Evolutionary conservation across 2,888 invertebrate genomes (phyloP).

Genomic region (Sepioteuthis lessoniana): DNA sequence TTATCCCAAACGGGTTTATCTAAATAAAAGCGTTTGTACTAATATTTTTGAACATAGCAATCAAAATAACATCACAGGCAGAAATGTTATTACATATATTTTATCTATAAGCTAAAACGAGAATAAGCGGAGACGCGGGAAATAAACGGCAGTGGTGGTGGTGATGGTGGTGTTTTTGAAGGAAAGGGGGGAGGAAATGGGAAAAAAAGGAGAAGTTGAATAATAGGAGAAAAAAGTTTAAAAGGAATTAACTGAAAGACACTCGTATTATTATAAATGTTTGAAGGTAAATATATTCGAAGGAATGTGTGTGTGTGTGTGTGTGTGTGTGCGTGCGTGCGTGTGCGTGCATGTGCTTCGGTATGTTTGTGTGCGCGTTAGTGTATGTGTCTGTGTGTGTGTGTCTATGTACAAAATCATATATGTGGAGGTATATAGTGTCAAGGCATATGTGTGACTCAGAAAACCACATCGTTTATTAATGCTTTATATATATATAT

Average conservation of each 20-base stretch:
- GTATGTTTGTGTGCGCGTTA: no score
- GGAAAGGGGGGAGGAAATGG: background rate
- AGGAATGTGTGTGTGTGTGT: no score
- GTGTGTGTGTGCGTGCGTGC: no score
- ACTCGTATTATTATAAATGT: background rate
- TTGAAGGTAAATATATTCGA: background rate
- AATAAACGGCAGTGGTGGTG: background rate
- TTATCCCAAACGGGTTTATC: background rate
- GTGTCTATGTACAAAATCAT: background rate
- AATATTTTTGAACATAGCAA: background rate
- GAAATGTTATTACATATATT: conserved; percentile 33
- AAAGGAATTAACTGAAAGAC: background rate
- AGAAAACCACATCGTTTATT: no score
- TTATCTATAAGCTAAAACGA: background rate
- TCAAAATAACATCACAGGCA: conserved; percentile 4
- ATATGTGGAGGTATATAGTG: no score
- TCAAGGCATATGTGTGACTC: no score
- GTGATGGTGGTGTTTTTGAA: no score
- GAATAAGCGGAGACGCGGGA: background rate
- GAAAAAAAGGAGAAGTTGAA: background rate
- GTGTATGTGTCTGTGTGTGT: no score
- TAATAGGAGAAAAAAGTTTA: background rate
- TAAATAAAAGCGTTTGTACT: conserved; percentile 2
- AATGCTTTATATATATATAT: no score
- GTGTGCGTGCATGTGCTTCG: no score